Evolutionary conservation across 2,888 invertebrate genomes (phyloP), one percentile per base, ranked within the genome.

Genomic region (Ommatoiulus sabulosus): DNA sequence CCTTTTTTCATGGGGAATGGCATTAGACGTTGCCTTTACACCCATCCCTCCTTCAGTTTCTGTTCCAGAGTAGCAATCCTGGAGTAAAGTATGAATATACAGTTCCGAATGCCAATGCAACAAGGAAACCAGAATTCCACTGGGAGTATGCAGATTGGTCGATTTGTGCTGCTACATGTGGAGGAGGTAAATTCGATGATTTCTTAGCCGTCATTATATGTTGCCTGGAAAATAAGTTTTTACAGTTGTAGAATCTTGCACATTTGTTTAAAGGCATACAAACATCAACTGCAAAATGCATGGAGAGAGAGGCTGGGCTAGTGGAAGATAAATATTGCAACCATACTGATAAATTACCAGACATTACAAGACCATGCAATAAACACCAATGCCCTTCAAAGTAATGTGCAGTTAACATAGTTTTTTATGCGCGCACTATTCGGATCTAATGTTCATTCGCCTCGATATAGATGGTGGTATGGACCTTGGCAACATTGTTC

Each of bases 61-160:
- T 96, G 91, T 95, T 95, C 92, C 95, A 96, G 91, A 95, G 92
- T 0, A 90, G 92, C 88, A 97, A 97, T 92, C 96, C 96, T 0
- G 97, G 97, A 87, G 95, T 97, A 57, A 94, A 94, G 94, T 97
- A 96, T 93, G 96, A 97, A 92, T 97, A 97, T 93, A 97, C 96
- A 0, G 95, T 96, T 90, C 95, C 95, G 84, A 95, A 95, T 90
- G 93, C 94, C 89, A 94, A 95, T 91, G 93, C 93, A 12, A 93
- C 93, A 57, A 93, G 94, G 87, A 92, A 93, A 43, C 95, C 95
- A 0, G 94, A 94, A 90, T 96, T 95, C 93, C 93, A 94, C 87
- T 97, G 97, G 96, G 94, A 95, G 72, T 94, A 96, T 91, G 94
- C 96, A 57, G 96, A 96, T 90, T 97, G 97, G 97, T 95, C 96